Evolutionary conservation across 2,888 invertebrate species (phyloP), one percentile per base, ranked within the genome.

Genomic region (Zeuzera pyrina): DNA sequence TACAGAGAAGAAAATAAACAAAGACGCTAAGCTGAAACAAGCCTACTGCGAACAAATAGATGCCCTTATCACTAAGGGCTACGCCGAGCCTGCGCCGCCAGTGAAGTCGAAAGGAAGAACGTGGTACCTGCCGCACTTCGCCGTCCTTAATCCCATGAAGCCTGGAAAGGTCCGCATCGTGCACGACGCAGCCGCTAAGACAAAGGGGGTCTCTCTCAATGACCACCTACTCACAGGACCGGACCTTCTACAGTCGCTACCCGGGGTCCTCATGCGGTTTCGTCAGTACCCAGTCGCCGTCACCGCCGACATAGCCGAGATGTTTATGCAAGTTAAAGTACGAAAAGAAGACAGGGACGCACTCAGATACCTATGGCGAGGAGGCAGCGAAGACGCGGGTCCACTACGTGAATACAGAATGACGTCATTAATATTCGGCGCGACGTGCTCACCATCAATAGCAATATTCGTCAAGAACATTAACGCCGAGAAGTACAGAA

Each of bases 271-370:
- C n/a, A n/a, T n/a, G 34, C 49, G 51, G 3, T 69, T 68, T 28
- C 34, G 63, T 28, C 44, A 51, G 30, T 38, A 45, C 1, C 38
- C 39, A 15, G 36, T 62, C 2, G 67, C 57, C 3, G 41, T 66
- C 8, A 45, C 26, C 11, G 55, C 39, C 0, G 52, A 55, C 35
- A 47, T 52, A 4, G 11, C 7, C 5, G 34, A 34, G 13, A 34
- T 29, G 34, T 34, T 35, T 11, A 14, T 25, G n/a, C 12, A 21
- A 1, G 22, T 34, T 10, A 10, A 13, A 3, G 25, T 34, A 3
- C 2, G 16, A 2, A 7, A 13, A 8, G 16, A 31, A 22, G 34
- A 33, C 25, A 5, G 34, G 8, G 29, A 30, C 5, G 34, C 26
- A 8, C 34, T 30, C 19, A 15, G 29, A 6, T 22, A 30, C 11